These are phyloP conservation scores for Beaufortia kweichowensis DNA, from an alignment of 2,113 vertebrate genomes.

Conservation along the genomic window DNA sequence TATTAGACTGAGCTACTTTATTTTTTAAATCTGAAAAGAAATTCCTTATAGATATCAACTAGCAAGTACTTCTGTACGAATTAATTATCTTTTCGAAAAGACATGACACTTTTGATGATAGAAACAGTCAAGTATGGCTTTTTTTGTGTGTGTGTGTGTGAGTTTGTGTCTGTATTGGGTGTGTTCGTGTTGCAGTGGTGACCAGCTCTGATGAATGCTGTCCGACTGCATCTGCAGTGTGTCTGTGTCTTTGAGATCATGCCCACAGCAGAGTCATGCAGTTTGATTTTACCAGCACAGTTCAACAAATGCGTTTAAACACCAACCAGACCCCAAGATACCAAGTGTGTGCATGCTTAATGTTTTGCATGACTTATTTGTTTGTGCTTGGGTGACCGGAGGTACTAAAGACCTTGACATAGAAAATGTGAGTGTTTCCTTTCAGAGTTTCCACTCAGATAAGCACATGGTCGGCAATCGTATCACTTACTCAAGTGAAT, in stretches of 20 bases:
- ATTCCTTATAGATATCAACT: too few species aligned
- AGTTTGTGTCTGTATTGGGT: background rate
- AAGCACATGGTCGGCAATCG: background rate
- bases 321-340: background rate
- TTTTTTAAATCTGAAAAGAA: background rate
- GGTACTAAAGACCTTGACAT: background rate
- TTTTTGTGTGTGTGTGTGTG: background rate
- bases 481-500: background rate
- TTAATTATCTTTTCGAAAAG: too few species aligned
- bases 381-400: constrained; percentile 1
- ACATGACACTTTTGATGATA: too few species aligned
- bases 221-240: constrained; percentile 25
- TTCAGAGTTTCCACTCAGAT: constrained; percentile 12
- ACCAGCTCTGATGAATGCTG: constrained; percentile 33
- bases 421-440: background rate
- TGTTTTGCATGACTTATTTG: constrained; percentile 6
- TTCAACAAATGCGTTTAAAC: background rate
- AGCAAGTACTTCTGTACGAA: too few species aligned
- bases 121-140: too few species aligned
- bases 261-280: background rate
- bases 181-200: constrained; percentile 41
- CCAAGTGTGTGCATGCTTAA: background rate
- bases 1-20: background rate
- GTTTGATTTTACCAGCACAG: background rate
- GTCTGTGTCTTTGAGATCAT: background rate